Percentiles rank a stretch among this genome's conserved stretches.
Conservation (phyloP, 1,140 invertebrate species). For the Polypedilum vanderplanki region DNA sequence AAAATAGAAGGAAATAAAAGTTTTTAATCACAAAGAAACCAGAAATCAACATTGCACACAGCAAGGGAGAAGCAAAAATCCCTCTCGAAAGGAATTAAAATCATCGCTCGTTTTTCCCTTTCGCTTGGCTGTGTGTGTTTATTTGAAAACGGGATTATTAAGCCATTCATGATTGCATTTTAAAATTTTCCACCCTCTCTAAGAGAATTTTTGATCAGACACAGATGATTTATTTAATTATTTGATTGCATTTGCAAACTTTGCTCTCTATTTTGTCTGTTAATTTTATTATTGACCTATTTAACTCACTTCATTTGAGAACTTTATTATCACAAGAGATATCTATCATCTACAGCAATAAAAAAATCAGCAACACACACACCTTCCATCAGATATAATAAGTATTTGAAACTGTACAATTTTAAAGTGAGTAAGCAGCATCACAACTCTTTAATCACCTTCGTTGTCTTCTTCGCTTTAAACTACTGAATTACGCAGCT, state of each 20-base stretch:
- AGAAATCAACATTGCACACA: background rate
- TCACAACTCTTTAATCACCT: background rate
- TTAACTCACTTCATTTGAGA: background rate
- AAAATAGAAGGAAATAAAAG: background rate
- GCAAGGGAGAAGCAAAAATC: too few relatives aligned
- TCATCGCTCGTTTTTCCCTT: too few relatives aligned
- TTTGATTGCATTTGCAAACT: background rate
- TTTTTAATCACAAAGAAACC: background rate
- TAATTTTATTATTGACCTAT: conserved; percentile 24
- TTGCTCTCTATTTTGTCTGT: too few relatives aligned
- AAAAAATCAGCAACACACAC: too few relatives aligned
- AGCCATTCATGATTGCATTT: background rate
- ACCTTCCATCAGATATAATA: too few relatives aligned
- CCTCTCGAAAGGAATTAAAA: too few relatives aligned
- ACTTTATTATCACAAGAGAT: background rate
- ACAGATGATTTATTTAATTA: background rate
- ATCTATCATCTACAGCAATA: background rate
- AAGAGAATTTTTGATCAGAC: background rate
- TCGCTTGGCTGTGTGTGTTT: background rate
- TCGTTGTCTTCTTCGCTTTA: background rate
- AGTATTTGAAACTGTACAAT: too few relatives aligned
- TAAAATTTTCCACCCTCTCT: background rate
- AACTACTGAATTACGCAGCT: conserved; percentile 10
- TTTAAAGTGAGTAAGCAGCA: background rate
- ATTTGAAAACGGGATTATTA: background rate